A percentile compares a stretch with the other conserved stretches of the same genome.
Conservation (phyloP, 2,888 invertebrate genomes). For the Diadromus collaris region DNA sequence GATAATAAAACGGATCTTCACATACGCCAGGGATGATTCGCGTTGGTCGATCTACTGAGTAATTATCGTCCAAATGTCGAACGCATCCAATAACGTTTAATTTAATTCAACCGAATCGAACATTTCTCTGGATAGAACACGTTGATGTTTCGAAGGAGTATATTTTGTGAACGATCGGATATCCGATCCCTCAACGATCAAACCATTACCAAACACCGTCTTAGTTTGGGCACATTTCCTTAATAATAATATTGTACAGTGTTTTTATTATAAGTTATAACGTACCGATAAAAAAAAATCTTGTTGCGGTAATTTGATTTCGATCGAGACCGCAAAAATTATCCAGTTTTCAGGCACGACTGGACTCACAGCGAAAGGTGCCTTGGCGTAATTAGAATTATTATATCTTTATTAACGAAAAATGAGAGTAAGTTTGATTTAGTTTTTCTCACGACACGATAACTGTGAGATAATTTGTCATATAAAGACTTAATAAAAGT, state of each 20-base stretch:
- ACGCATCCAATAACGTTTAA: no score
- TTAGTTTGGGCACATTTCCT: neutral
- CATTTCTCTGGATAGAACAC: no score
- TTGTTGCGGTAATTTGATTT: neutral
- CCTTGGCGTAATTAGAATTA: neutral
- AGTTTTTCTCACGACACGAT: neutral
- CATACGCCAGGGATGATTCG: slow-evolving; percentile 56
- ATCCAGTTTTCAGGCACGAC: neutral
- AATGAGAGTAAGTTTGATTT: neutral
- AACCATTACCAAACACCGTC: neutral
- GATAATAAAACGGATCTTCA: slow-evolving; percentile 69
- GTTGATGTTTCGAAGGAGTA: no score
- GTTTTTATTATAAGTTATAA: neutral
- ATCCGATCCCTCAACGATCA: neutral
- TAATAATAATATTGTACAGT: neutral
- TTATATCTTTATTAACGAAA: neutral
- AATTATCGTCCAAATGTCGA: no score
- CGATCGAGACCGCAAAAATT: neutral
- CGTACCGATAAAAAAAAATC: neutral
- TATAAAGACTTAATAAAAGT: no score
- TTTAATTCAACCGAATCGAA: no score
- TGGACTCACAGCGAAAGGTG: neutral
- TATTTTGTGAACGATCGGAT: no score
- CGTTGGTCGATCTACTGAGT: no score
- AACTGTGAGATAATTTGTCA: no score